Base-by-base conservation (phyloP, 2,113 vertebrate genomes). In the Esox niger region DNA sequence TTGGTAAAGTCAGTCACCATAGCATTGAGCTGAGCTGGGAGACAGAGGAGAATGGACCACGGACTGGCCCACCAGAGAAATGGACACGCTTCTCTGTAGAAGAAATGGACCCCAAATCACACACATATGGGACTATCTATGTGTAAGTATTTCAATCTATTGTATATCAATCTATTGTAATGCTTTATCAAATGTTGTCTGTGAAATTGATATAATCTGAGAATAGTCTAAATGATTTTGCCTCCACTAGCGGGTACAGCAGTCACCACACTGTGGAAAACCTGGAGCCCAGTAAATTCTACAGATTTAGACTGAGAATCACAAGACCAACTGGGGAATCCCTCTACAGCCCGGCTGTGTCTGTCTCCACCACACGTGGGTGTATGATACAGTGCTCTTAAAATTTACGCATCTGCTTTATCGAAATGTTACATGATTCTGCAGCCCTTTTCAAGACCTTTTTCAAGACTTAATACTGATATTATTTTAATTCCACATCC, bases 1-100 rank as follows among this genome's bases (percentile, higher is more conserved):
- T 73, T 76, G 87, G 86, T 54, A 89, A 86, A 76, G 72, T 86
- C 62, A 88, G 70, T 49, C 85, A 88, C 20, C 82, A 83, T 71
- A 86, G 74, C 47, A 79, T 89, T 57, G 82, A 86, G 1, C 61
- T 91, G 15, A 79, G 78, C 63, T 90, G 89, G 88, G 72, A 84
- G n/a, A 25, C n/a, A 5, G 66, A 25, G 27, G 52, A 75, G 38
- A 31, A 70, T 64, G 60, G 81, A 73, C 33, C 64, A 57, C 32
- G 56, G 2, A 33, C 38, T 21, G 27, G 72, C 13, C 64, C 69
- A 11, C 38, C 66, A 62, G 13, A 75, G 77, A 2, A 82, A 62
- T 30, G 78, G 76, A 7, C 80, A 82, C 46, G 74, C 58, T 86
- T 87, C 70, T 83, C 86, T 3, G 57, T 82, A 0, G 89, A 91